A percentile compares a stretch with the other conserved stretches of the same genome.
phyloP scores from a whole-genome alignment of 2,888 invertebrate species.

The Archips crataeganus region DNA sequence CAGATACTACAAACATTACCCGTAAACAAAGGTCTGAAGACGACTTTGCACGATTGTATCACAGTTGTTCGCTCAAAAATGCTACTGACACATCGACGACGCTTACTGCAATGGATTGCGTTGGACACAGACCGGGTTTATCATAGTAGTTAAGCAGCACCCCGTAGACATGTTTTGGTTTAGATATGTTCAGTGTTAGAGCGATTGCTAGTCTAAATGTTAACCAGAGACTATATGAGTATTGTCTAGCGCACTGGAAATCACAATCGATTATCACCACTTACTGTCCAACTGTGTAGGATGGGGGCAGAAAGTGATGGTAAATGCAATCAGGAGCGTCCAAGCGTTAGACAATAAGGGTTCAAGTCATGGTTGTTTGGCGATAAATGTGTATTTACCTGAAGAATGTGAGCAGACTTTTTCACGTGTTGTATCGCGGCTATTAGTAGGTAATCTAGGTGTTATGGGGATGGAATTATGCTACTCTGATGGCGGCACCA shows the following conservation, averaged over 20 bases:
- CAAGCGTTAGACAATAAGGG: neutral
- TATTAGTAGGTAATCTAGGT: neutral
- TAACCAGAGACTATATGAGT: neutral
- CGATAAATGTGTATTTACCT: conserved; percentile 1
- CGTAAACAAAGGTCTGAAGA: conserved; percentile 71
- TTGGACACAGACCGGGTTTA: conserved; percentile 22
- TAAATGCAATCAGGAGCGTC: neutral
- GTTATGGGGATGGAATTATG: neutral
- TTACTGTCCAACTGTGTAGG: too few species aligned
- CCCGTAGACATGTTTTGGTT: conserved; percentile 35
- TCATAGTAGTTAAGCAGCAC: conserved; percentile 34
- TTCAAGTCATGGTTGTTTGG: conserved; percentile 5
- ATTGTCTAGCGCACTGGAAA: too few species aligned
- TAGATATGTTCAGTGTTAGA: conserved; percentile 39
- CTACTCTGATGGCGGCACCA: neutral
- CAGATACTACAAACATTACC: conserved; percentile 37
- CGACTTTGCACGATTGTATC: conserved; percentile 71
- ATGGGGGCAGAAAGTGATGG: too few species aligned
- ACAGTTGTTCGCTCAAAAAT: conserved; percentile 31
- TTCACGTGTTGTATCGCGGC: conserved; percentile 1
- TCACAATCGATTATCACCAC: too few species aligned
- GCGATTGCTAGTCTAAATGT: conserved; percentile 31
- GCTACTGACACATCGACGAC: conserved; percentile 32
- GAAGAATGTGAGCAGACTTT: neutral
- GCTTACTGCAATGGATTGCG: conserved; percentile 27